Evolutionary conservation across 1,140 invertebrate species (phyloP).

Genomic region (Neodiprion lecontei): DNA sequence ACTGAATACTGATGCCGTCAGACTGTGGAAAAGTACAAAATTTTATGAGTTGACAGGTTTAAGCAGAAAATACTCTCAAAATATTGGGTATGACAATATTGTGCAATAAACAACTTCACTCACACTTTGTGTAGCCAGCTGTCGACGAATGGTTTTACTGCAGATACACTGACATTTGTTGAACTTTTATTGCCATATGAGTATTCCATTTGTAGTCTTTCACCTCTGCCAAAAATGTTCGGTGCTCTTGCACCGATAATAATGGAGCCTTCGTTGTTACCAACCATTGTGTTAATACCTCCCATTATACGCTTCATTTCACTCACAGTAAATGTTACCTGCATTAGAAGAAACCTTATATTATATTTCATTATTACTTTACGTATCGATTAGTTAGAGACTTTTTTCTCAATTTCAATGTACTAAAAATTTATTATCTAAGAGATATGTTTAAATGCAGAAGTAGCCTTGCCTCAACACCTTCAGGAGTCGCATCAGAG

Average conservation of each 20-base stretch:
- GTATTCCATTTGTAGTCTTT: slow-evolving; percentile 79
- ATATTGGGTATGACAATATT: neutral
- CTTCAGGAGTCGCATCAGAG: slow-evolving; percentile 72
- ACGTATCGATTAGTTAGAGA: neutral
- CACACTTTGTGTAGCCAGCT: slow-evolving; percentile 53
- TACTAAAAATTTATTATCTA: slow-evolving; percentile 20
- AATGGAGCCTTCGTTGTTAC: slow-evolving; percentile 85
- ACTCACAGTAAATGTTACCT: slow-evolving; percentile 83
- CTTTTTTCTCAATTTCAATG: neutral
- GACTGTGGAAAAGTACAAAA: slow-evolving; percentile 57
- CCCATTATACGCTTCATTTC: slow-evolving; percentile 79
- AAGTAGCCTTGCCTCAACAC: slow-evolving; percentile 72
- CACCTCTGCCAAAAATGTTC: slow-evolving; percentile 84
- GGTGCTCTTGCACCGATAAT: slow-evolving; percentile 74
- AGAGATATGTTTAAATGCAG: slow-evolving; percentile 18
- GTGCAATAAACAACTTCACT: slow-evolving; percentile 12
- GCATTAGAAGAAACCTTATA: slow-evolving; percentile 31
- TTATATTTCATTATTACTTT: slow-evolving; percentile 1
- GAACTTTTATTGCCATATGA: slow-evolving; percentile 74
- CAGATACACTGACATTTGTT: slow-evolving; percentile 74
- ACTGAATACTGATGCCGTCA: slow-evolving; percentile 74
- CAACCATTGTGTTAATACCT: slow-evolving; percentile 82
- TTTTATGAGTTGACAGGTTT: slow-evolving; percentile 21
- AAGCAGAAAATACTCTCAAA: slow-evolving; percentile 11
- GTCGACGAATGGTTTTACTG: slow-evolving; percentile 77